A percentile compares a stretch with the other conserved stretches of the same genome.
These are phyloP conservation scores for human DNA, from an alignment of 2,113 vertebrate genomes.

Conservation along the genomic window DNA sequence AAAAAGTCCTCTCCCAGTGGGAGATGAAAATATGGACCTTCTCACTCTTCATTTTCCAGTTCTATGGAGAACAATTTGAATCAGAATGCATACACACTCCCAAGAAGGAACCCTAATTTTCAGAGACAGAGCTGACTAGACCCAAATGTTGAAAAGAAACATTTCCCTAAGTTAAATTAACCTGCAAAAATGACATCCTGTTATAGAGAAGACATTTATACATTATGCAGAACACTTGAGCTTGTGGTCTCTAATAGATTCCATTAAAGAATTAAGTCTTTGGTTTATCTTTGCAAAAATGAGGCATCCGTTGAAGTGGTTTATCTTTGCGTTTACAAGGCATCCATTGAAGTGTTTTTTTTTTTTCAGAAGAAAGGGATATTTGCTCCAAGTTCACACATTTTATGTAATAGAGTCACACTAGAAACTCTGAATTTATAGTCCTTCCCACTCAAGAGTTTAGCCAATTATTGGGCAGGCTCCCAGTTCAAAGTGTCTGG, in stretches of 20 bases:
- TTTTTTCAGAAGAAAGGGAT: slow-evolving; percentile 22
- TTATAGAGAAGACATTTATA: slow-evolving; percentile 10
- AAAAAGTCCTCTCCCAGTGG: neutral
- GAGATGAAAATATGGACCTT: neutral
- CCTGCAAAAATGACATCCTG: neutral
- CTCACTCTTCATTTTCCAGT: neutral
- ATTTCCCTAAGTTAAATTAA: neutral
- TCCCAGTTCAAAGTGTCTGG: slow-evolving; percentile 28
- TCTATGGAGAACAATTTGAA: neutral
- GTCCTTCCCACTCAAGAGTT: neutral
- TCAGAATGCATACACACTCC: neutral
- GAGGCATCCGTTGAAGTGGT: neutral
- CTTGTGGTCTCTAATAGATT: neutral
- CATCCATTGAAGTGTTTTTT: neutral
- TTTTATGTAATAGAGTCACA: neutral
- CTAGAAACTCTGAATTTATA: neutral
- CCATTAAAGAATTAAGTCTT: neutral
- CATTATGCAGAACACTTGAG: neutral
- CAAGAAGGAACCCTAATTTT: neutral
- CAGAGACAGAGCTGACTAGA: neutral
- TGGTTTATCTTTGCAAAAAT: neutral
- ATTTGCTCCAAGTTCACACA: slow-evolving; percentile 14
- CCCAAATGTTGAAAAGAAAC: neutral
- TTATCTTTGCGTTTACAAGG: neutral
- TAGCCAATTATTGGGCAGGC: neutral